Evolutionary conservation across 64 coral and sea anemone genomes (phyloP), one percentile per base, ranked within the genome.

Genomic region (Platygyra sinensis): DNA sequence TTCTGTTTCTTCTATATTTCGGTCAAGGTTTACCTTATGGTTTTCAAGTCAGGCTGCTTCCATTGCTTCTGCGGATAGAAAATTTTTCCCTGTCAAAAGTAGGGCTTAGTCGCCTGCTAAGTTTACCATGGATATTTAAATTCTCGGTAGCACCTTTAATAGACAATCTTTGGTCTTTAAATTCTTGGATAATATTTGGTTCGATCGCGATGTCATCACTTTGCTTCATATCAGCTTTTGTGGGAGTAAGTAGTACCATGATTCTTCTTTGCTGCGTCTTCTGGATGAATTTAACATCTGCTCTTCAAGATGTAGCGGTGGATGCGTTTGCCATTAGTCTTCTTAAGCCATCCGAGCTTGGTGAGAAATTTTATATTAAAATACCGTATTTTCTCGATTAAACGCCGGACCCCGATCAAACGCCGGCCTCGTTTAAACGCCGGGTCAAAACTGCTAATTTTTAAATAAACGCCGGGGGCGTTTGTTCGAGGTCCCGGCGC

Each of bases 81-180:
- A 76, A 76, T 20, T 42, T 99, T 57, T 95, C 97, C n/a, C 55
- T 99, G 28, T 88, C 97, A 16, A 85, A 74, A 61, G 93, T 99
- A 57, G 91, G 97, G 4, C 63, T 99, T 30, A 90, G 94, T 13
- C 91, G 93, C 42, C 87, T 99, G 20, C 72, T 99, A 14, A 99
- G 97, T 86, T 91, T 96, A 60, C 97, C 97, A 25, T 99, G 97
- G 97, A 84, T 99, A 42, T 83, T 99, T 14, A 99, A 99, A 88
- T 75, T 91, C 49, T 80, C 82, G 8, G 54, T 95, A 71, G 91
- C 97, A 19, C 94, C 83, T 19, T 60, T 93, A 7, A 71, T 99
- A 10, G 94, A 99, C 57, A 33, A 55, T 60, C 80, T 74, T 76
- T 72, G 93, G 10, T 80, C 88, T 2, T 27, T 93, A 19, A 72